Evolutionary conservation across 23 tunicate species (phyloP).

Genomic region (Diplosoma virens): DNA sequence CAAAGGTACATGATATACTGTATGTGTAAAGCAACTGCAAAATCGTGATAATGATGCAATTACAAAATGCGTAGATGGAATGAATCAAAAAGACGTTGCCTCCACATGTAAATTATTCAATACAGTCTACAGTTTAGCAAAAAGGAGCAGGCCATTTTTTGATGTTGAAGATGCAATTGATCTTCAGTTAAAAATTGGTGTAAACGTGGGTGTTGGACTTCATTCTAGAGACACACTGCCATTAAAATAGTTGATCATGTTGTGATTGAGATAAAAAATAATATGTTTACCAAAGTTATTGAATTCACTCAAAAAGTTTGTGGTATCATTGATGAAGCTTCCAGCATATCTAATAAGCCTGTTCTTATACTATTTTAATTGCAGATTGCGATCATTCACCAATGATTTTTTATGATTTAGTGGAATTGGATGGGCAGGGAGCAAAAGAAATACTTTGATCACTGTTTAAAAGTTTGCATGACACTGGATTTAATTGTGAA

Average conservation of each 20-base stretch:
- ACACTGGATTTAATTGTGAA: slow-evolving; percentile 26
- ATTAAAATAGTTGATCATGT: slow-evolving; percentile 45
- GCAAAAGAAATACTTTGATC: slow-evolving; percentile 28
- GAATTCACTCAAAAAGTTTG: slow-evolving; percentile 42
- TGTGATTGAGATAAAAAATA: slow-evolving; percentile 29
- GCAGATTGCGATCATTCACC: slow-evolving; percentile 44
- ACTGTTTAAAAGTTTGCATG: slow-evolving; percentile 32
- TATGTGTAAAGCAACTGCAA: slow-evolving; percentile 25
- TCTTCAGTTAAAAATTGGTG: slow-evolving; percentile 48
- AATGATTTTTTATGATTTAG: slow-evolving; percentile 40
- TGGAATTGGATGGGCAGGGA: slow-evolving; percentile 29
- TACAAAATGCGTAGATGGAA: background rate
- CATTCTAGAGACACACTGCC: slow-evolving; percentile 28
- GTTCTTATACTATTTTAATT: slow-evolving; percentile 21
- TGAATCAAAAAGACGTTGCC: background rate
- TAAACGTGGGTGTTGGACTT: slow-evolving; percentile 45
- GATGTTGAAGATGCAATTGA: slow-evolving; percentile 44
- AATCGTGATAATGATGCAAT: slow-evolving; percentile 5
- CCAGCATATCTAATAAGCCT: slow-evolving; percentile 28
- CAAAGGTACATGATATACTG: slow-evolving; percentile 11
- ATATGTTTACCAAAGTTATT: slow-evolving; percentile 38
- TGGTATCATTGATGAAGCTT: slow-evolving; percentile 54
- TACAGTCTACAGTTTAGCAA: slow-evolving; percentile 56
- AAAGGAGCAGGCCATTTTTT: slow-evolving; percentile 36
- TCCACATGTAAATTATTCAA: slow-evolving; percentile 45